phyloP scores from a whole-genome alignment of 2,113 vertebrate species.

The Pardalotus punctatus region DNA sequence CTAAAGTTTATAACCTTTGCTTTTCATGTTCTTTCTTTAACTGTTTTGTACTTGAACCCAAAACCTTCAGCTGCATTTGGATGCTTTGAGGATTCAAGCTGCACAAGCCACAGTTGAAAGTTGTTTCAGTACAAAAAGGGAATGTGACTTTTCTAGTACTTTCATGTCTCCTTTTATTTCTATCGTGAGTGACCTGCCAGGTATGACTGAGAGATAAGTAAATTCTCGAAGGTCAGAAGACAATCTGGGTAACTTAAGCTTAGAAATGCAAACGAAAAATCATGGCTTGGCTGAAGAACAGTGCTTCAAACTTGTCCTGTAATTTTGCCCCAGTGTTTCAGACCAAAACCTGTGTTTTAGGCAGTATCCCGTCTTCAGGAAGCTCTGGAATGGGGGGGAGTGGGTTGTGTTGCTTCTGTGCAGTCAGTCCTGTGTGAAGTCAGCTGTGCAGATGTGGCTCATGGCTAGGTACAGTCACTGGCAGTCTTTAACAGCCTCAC shows the following conservation, averaged over 20 bases:
- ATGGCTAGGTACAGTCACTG: not conserved
- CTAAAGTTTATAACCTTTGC: not conserved
- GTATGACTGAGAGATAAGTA: not conserved
- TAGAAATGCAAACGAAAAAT: not conserved
- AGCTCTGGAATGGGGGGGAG: not conserved
- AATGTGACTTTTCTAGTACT: not conserved
- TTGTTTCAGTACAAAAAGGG: not conserved
- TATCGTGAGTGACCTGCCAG: not conserved
- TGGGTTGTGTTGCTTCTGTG: not conserved
- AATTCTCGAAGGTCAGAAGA: not conserved
- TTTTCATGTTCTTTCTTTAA: not conserved
- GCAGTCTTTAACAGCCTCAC: not conserved
- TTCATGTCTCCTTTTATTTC: not conserved
- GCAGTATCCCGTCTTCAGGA: not conserved
- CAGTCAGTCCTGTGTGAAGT: not conserved
- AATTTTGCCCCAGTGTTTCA: not conserved
- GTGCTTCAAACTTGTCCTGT: not conserved
- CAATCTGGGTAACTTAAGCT: not conserved
- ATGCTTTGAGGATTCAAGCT: not conserved
- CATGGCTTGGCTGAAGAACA: not conserved
- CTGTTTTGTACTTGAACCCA: not conserved
- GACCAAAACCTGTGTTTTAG: not conserved
- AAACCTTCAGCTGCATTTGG: not conserved
- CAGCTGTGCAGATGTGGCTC: not conserved
- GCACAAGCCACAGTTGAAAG: not conserved